Base-by-base conservation (phyloP, 1,140 invertebrate genomes). In the Halotydeus destructor region DNA sequence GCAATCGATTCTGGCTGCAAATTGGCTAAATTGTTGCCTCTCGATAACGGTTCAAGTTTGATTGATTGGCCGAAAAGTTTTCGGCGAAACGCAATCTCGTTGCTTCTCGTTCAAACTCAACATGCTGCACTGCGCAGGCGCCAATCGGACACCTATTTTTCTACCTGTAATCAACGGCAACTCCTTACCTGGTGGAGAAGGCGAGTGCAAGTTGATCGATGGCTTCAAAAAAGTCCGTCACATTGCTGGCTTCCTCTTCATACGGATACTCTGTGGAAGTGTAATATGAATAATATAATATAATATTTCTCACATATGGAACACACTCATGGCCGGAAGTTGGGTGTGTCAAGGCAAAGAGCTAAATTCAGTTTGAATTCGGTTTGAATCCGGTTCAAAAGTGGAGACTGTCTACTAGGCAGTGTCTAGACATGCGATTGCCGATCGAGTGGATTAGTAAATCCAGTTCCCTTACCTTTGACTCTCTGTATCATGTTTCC, bases 141-240 rank as follows among this genome's bases (percentile, higher is more conserved):
- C 14, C 27, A 30, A 30, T 8, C 8, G 14, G 8, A 14, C 14
- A 30, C 14, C 8, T 14, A 30, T 30, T 14, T 9, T 30, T 30
- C 27, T 30, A 30, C 14, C 14, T 30, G 27, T 9, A 30, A 30
- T 30, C 14, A 30, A n/a, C n/a, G 27, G 6, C n/a, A 24, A 5
- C 8, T 23, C 2, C 54, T 52, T 51, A 68, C 66, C 66, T 63
- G 54, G 59, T 66, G 47, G 65, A 67, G 50, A 69, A 68, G 23
- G 64, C 60, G 18, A 66, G 51, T 16, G 66, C 65, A 31, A 69
- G 52, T 41, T 67, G 64, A 49, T 69, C 65, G 49, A 69, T 65
- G 16, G 60, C 55, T 45, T 67, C 64, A 51, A 62, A 60, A 43
- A 67, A 63, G 43, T 56, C 52, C 21, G 53, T 54, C 11, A 51